phyloP scores from a whole-genome alignment of 2,888 invertebrate genomes.

The Ormyrus labotus region DNA sequence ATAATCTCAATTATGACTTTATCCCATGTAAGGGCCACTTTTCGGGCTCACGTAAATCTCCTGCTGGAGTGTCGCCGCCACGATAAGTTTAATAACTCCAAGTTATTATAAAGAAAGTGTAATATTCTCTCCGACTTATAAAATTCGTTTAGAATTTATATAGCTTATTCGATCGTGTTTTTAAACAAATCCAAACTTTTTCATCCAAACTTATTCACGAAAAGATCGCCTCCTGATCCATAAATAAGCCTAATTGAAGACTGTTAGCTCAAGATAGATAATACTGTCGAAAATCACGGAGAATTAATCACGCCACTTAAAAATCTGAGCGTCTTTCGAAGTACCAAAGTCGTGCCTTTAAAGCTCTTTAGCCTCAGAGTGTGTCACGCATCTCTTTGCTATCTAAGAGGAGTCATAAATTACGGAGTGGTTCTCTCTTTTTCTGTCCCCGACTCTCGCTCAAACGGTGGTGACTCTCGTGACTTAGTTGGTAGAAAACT shows the following conservation, averaged over 20 bases:
- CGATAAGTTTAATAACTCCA: slow-evolving; percentile 5
- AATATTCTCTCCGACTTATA: too few species aligned
- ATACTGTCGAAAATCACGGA: slow-evolving; percentile 24
- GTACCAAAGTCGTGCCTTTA: slow-evolving; percentile 25
- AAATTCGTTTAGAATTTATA: too few species aligned
- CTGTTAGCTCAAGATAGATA: slow-evolving; percentile 32
- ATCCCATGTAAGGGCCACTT: slow-evolving; percentile 18
- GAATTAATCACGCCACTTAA: slow-evolving; percentile 49
- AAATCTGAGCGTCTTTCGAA: slow-evolving; percentile 37
- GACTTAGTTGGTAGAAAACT: slow-evolving; percentile 59
- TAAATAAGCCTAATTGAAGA: slow-evolving; percentile 40
- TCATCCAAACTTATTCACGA: too few species aligned
- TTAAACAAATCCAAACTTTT: background rate
- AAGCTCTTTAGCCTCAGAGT: slow-evolving; percentile 34
- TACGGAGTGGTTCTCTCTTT: slow-evolving; percentile 25
- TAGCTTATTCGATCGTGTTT: background rate
- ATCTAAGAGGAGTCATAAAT: slow-evolving; percentile 64
- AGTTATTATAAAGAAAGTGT: background rate
- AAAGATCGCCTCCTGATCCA: slow-evolving; percentile 12
- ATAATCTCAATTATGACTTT: slow-evolving; percentile 31
- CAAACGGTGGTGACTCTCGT: slow-evolving; percentile 45
- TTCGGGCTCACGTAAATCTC: slow-evolving; percentile 17
- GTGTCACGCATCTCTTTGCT: slow-evolving; percentile 60
- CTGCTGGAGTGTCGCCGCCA: background rate
- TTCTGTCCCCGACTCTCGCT: background rate